phyloP scores from a whole-genome alignment of 2,888 invertebrate species.

The Campaea margaritaria region DNA sequence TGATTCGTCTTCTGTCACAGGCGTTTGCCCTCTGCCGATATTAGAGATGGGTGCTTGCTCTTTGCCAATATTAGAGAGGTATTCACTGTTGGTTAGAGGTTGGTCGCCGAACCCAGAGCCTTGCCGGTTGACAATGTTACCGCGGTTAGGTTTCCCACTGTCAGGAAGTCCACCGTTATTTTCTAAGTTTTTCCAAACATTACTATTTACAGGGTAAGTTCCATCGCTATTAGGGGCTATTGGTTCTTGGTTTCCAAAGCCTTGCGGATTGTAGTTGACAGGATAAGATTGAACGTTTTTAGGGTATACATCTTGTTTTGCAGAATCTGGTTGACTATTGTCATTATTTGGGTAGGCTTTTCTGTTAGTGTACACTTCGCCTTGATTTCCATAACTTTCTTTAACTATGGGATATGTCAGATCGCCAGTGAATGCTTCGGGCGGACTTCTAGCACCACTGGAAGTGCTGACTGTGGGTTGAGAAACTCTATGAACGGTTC shows the following conservation, averaged over 20 bases:
- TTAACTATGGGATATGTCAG: neutral
- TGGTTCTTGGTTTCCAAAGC: neutral
- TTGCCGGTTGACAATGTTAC: too few relatives aligned
- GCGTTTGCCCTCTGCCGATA: too few relatives aligned
- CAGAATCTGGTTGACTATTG: neutral
- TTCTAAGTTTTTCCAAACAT: neutral
- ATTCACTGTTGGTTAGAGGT: too few relatives aligned
- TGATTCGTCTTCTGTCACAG: too few relatives aligned
- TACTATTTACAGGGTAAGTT: neutral
- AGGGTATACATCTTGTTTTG: neutral
- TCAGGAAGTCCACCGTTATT: neutral
- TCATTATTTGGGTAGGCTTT: neutral
- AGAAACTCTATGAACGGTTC: neutral
- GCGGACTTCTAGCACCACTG: neutral
- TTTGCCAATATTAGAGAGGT: too few relatives aligned
- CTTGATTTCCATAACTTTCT: neutral
- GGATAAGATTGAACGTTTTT: neutral
- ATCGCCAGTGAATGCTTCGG: neutral
- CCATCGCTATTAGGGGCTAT: neutral
- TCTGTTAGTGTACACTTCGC: neutral
- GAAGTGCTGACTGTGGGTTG: neutral
- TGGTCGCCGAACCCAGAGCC: too few relatives aligned
- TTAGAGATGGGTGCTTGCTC: too few relatives aligned
- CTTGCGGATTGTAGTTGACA: neutral
- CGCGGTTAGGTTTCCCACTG: too few relatives aligned